Percentiles rank a stretch among this genome's conserved stretches.
These are phyloP conservation scores for Polydrusus pterygomalis DNA, from an alignment of 2,888 invertebrate genomes.

Conservation along the genomic window DNA sequence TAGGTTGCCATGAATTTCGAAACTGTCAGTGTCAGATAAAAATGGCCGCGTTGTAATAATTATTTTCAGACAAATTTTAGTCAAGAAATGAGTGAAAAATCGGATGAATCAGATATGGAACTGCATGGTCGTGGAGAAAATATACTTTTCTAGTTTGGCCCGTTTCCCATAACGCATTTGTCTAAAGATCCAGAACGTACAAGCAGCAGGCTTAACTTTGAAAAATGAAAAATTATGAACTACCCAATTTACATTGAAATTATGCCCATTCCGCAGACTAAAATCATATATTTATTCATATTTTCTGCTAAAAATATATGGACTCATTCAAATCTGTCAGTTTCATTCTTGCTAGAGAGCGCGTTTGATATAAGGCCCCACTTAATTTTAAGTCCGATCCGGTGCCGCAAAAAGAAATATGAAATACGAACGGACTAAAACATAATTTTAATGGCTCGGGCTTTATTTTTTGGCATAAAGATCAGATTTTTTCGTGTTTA, in stretches of 20 bases:
- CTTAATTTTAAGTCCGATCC: slow-evolving; percentile 27
- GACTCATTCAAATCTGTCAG: slow-evolving; percentile 27
- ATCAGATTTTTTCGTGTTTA: slow-evolving; percentile 2
- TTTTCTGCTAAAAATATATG: slow-evolving; percentile 7
- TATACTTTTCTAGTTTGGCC: too few relatives aligned
- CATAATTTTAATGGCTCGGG: slow-evolving; percentile 2
- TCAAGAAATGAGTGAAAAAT: too few relatives aligned
- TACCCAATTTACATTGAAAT: background rate
- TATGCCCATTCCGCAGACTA: background rate
- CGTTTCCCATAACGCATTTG: too few relatives aligned
- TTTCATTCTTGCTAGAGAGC: slow-evolving; percentile 29
- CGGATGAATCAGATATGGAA: too few relatives aligned
- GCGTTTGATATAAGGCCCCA: slow-evolving; percentile 20
- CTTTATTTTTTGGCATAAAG: background rate
- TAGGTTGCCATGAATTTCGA: too few relatives aligned
- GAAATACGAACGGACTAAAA: slow-evolving; percentile 22
- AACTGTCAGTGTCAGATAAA: too few relatives aligned
- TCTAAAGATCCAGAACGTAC: too few relatives aligned
- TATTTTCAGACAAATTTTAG: too few relatives aligned
- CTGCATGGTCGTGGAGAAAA: too few relatives aligned
- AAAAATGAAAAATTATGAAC: too few relatives aligned
- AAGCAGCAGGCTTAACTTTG: too few relatives aligned
- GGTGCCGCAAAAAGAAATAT: background rate
- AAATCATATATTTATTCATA: background rate
- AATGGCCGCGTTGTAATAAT: too few relatives aligned